These are phyloP conservation scores for Mus spicilegus DNA, from an alignment of 2,113 vertebrate genomes.

Conservation along the genomic window DNA sequence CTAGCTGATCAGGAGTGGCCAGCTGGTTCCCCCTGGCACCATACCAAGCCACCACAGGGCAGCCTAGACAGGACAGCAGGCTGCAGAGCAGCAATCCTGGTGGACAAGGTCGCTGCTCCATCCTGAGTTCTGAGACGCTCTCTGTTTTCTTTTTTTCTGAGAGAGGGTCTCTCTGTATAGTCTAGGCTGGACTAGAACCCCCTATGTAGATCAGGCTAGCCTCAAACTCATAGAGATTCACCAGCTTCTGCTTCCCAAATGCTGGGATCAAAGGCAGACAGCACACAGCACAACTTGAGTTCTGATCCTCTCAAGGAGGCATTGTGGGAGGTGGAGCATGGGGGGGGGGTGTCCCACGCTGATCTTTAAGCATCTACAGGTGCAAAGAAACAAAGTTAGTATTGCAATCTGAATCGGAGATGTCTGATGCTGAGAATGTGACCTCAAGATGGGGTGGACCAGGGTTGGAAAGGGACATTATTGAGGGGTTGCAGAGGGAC, in stretches of 20 bases:
- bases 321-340: not conserved
- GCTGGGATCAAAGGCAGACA: not conserved
- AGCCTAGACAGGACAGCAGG: conserved; percentile 53
- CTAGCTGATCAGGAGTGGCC: conserved; percentile 4
- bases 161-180: not conserved
- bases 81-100: not conserved
- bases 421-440: not conserved
- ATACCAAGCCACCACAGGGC: not conserved
- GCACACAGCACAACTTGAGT: not conserved
- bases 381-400: not conserved
- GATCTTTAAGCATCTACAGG: not conserved
- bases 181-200: not conserved
- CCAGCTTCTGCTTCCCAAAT: not conserved
- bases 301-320: not conserved
- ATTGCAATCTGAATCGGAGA: not conserved
- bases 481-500: not conserved
- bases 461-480: not conserved
- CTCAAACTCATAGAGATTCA: not conserved
- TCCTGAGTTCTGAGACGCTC: not conserved
- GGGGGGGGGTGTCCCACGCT: not conserved
- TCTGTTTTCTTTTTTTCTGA: not conserved
- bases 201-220: not conserved
- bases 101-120: conserved; percentile 45
- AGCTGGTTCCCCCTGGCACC: conserved; percentile 39
- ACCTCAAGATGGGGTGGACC: not conserved